Evolutionary conservation across 2,888 invertebrate species (phyloP), one percentile per base, ranked within the genome.

Genomic region (Trichogramma dendrolimi): DNA sequence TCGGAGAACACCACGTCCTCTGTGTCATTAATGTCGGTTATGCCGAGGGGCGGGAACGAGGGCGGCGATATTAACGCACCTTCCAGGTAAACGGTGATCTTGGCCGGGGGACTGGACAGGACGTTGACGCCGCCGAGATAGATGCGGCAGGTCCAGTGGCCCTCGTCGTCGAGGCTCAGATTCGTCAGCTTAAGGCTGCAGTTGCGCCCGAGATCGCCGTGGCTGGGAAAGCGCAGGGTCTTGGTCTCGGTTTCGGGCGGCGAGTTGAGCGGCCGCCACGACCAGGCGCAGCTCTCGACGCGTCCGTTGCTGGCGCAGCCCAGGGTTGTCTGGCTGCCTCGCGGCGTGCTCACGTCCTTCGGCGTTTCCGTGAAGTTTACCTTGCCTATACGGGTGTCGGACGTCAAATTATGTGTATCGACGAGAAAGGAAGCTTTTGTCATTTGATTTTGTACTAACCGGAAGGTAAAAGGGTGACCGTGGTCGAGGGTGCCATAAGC

Each of bases 401-500:
- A 2, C 11, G 8, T 14, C 4, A 14, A 11, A 50, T 41, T 27
- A 27, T 27, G 27, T 27, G 27, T 27, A 27, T 27, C 27, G 27
- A 27, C 27, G 1, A 11, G 7, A n/a, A 41, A 5, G 14, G 43
- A 47, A 59, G n/a, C 27, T 61, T 60, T 40, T 58, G 58, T 5
- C 57, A 55, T 50, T 58, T 49, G 51, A 52, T 42, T 58, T 59
- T 38, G 58, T 43, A 69, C 66, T 65, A 68, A 78, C 79, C 77
- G 42, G 78, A 73, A 1, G 78, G 77, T 38, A 79, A 62, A 47
- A 79, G 72, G 48, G 75, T 74, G 4, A 79, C 73, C 27, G 72
- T 76, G 4, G 79, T 77, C 1, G 79, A 71, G 5, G 77, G 76
- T n/a, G 79, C 79, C 65, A 74, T 72, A 66, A 77, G 77, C 38